phyloP scores from a whole-genome alignment of 2,888 invertebrate species.

The Loripinus fragilis region DNA sequence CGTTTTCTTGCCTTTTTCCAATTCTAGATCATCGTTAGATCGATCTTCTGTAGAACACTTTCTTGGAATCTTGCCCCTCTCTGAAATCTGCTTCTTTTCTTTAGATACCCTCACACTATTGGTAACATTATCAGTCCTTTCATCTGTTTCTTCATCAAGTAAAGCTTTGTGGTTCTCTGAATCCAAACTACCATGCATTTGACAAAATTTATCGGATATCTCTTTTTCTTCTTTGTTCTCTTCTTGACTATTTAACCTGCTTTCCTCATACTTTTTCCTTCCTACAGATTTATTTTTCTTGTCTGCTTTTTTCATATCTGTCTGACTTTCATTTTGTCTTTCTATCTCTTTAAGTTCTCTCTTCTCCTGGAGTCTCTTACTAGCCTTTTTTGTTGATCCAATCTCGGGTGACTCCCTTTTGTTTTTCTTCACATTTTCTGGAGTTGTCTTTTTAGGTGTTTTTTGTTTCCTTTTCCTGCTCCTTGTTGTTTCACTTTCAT shows the following conservation, averaged over 20 bases:
- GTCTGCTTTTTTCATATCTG: background rate
- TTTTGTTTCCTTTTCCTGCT: constrained; percentile 64
- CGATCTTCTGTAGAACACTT: background rate
- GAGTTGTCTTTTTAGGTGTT: constrained; percentile 64
- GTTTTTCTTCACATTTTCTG: constrained; percentile 33
- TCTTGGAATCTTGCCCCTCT: background rate
- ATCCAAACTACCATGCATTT: background rate
- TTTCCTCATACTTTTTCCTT: background rate
- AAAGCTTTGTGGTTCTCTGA: background rate
- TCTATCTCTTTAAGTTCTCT: constrained; percentile 6
- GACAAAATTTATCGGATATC: background rate
- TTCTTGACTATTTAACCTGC: background rate
- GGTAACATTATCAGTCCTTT: background rate
- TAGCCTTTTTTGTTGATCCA: constrained; percentile 19
- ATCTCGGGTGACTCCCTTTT: background rate
- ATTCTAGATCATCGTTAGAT: background rate
- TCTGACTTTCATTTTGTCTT: background rate
- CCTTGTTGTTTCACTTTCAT: constrained; percentile 7
- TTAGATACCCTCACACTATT: background rate
- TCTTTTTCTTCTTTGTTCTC: background rate
- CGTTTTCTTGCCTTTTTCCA: background rate
- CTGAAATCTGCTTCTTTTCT: background rate
- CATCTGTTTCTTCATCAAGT: no score
- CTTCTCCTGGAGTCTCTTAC: constrained; percentile 33
- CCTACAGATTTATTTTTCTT: background rate